Evolutionary conservation across 2,113 vertebrate genomes (phyloP).

Genomic region (Ammodytes dubius): DNA sequence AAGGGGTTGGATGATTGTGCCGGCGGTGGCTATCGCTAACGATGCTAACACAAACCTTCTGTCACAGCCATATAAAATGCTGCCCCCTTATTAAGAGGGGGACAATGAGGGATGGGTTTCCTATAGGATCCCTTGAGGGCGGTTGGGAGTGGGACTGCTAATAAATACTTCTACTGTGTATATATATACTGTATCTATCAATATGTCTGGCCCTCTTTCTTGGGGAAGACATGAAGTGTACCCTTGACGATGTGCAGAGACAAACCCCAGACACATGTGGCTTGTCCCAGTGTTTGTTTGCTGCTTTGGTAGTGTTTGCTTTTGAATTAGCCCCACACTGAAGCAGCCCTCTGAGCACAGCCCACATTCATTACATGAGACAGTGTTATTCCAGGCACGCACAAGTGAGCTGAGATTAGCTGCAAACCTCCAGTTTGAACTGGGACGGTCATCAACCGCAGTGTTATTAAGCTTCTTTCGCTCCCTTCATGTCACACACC

Average conservation of each 20-base stretch:
- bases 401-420: slow-evolving; percentile 15
- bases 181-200: slow-evolving; percentile 24
- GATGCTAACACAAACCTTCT: slow-evolving; percentile 80
- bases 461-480: background rate
- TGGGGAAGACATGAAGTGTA: slow-evolving; percentile 35
- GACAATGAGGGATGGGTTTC: slow-evolving; percentile 69
- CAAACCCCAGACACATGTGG: slow-evolving; percentile 59
- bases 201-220: slow-evolving; percentile 34
- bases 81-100: slow-evolving; percentile 70
- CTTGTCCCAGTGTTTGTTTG: slow-evolving; percentile 60
- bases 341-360: slow-evolving; percentile 12
- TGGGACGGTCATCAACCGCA: background rate
- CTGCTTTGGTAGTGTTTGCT: slow-evolving; percentile 56
- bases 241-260: slow-evolving; percentile 47
- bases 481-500: background rate
- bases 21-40: slow-evolving; percentile 61
- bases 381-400: slow-evolving; percentile 32
- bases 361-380: slow-evolving; percentile 40
- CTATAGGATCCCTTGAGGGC: slow-evolving; percentile 57
- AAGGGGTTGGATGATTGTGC: slow-evolving; percentile 16
- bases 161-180: slow-evolving; percentile 21
- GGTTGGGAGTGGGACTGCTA: background rate
- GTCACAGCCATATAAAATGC: slow-evolving; percentile 73
- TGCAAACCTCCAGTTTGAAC: slow-evolving; percentile 13
- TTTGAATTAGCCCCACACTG: slow-evolving; percentile 34